Evolutionary conservation across 2,113 vertebrate species (phyloP), one percentile per base, ranked within the genome.

Genomic region (Aptenodytes patagonicus): DNA sequence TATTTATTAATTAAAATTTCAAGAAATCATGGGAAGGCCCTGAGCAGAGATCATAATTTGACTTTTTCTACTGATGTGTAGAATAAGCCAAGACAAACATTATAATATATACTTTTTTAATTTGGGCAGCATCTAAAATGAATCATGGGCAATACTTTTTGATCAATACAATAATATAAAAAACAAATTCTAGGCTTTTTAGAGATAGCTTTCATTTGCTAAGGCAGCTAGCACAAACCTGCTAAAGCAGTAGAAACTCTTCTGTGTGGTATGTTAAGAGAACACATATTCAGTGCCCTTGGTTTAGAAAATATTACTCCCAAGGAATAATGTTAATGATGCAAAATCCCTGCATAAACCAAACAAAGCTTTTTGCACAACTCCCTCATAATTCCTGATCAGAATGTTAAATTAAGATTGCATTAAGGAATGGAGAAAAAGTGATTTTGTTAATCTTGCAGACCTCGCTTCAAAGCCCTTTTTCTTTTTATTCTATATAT

Each of bases 371-470:
- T 95, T 94, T 85, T 87, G 16, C 58, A 58, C 66, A 93, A 60
- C 75, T 79, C 58, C 24, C 29, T 95, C 57, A 75, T 91, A 58
- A 77, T 80, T 95, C 82, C 84, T 95, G 82, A 95, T 89, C 81
- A 85, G 87, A 95, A 97, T 96, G 87, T 77, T 91, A 93, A 97
- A 81, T 71, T 77, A 87, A 92, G 38, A 32, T 61, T 87, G 44
- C 40, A 87, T 91, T 93, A 94, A 88, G 22, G 15, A 92, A 42
- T 60, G 26, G 24, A 93, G n/a, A 82, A 76, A 94, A 78, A 65
- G 15, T 87, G 49, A 7, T 89, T 91, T 94, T 83, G 17, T 80
- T 95, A 89, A 62, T 91, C 83, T 94, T 69, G 25, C 22, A 90
- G 64, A 66, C n/a, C 38, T 73, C 28, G 13, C 14, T 93, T 88